Conservation (phyloP, 1,140 invertebrate species). For the Cyclargus thomasi region DNA sequence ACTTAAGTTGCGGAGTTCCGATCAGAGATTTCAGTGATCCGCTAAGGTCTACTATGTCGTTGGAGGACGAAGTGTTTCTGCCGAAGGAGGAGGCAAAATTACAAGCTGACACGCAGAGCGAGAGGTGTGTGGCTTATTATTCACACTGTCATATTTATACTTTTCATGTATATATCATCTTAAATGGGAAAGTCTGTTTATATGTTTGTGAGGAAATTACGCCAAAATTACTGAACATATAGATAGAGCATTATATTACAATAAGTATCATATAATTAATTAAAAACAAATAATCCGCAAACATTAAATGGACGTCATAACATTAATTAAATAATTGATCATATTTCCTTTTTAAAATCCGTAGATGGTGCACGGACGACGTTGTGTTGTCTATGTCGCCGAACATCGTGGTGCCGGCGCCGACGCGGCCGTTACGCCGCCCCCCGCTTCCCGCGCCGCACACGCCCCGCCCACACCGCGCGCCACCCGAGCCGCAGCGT, state of each 20-base stretch:
- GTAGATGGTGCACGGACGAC: constrained; percentile 67
- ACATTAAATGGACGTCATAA: too few species aligned
- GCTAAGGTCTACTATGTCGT: constrained; percentile 79
- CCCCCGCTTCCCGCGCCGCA: constrained; percentile 26
- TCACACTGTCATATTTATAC: too few species aligned
- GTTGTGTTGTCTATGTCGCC: constrained; percentile 87
- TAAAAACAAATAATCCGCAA: too few species aligned
- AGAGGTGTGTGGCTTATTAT: constrained; percentile 45
- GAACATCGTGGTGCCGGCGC: constrained; percentile 88
- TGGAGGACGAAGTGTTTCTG: constrained; percentile 75
- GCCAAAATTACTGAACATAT: too few species aligned
- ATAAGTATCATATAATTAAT: too few species aligned
- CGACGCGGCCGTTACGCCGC: constrained; percentile 85
- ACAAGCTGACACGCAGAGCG: constrained; percentile 54
- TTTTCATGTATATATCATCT: background rate
- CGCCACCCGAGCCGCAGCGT: constrained; percentile 6
- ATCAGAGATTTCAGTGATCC: constrained; percentile 85
- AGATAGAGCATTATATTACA: too few species aligned
- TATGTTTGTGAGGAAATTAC: too few species aligned
- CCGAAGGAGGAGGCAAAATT: constrained; percentile 52
- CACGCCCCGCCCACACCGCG: constrained; percentile 28
- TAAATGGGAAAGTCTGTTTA: too few species aligned
- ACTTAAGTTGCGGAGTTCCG: constrained; percentile 63
- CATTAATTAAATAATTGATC: too few species aligned
- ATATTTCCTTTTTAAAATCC: background rate